A percentile compares a stretch with the other conserved stretches of the same genome.
phyloP scores from a whole-genome alignment of 2,797 vertebrate genomes.

The Betta splendens region DNA sequence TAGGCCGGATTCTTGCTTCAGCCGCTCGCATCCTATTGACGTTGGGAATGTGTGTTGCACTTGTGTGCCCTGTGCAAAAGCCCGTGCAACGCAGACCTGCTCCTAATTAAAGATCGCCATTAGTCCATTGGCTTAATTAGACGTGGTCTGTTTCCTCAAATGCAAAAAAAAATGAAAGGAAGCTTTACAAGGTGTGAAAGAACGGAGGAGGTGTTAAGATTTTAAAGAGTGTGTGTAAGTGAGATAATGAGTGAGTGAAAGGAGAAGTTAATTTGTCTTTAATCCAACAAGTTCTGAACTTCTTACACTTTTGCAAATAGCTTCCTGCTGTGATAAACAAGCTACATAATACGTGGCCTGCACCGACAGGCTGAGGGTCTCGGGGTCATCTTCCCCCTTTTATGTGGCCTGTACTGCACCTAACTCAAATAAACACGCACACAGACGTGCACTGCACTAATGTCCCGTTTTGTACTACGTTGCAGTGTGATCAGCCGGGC shows the following conservation, averaged over 20 bases:
- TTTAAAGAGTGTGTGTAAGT: background rate
- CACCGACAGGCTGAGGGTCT: conserved; percentile 8
- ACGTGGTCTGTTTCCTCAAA: conserved; percentile 53
- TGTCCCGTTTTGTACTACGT: conserved; percentile 15
- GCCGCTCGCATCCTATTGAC: conserved; percentile 7
- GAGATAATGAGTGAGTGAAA: conserved; percentile 1
- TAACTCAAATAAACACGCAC: conserved; percentile 1
- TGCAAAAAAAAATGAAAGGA: conserved; percentile 30
- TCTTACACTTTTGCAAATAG: no score
- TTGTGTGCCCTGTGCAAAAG: background rate
- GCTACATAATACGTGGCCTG: background rate
- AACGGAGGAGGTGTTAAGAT: background rate
- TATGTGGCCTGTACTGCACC: conserved; percentile 30
- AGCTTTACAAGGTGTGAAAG: conserved; percentile 11
- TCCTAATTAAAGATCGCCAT: conserved; percentile 70
- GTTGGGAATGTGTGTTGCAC: no score
- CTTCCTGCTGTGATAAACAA: background rate
- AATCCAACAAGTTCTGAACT: conserved; percentile 9
- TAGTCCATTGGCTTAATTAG: conserved; percentile 70
- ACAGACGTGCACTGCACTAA: conserved; percentile 15
- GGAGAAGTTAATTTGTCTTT: conserved; percentile 2
- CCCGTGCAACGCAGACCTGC: conserved; percentile 43
- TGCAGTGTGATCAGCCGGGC: conserved; percentile 96
- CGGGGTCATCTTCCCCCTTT: conserved; percentile 2
- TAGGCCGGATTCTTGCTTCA: conserved; percentile 7